Evolutionary conservation across 1,140 invertebrate species (phyloP).

Genomic region (Zaprionus nigranus): DNA sequence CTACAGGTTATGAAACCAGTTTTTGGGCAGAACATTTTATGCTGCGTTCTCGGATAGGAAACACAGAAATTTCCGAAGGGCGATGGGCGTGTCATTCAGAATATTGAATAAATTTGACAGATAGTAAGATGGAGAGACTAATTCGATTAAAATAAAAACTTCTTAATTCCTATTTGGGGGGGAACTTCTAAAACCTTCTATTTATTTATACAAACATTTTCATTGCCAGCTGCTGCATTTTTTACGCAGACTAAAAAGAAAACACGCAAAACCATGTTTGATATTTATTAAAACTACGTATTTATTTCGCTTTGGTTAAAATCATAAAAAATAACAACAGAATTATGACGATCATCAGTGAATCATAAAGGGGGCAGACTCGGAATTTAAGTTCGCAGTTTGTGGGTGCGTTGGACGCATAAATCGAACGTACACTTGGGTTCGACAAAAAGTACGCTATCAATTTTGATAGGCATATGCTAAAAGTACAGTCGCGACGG

Average conservation of each 20-base stretch:
- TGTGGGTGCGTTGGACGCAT: conserved; percentile 54
- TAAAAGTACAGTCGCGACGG: conserved; percentile 25
- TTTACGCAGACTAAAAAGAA: neutral
- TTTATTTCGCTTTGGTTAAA: conserved; percentile 26
- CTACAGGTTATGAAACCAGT: too few relatives aligned
- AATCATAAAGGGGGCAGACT: conserved; percentile 5
- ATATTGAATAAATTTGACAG: too few relatives aligned
- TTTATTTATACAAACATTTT: neutral
- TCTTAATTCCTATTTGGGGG: too few relatives aligned
- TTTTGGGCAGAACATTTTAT: too few relatives aligned
- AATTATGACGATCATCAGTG: conserved; percentile 10
- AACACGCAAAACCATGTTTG: too few relatives aligned
- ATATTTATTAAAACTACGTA: conserved; percentile 12
- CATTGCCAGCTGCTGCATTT: neutral
- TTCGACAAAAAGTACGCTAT: conserved; percentile 43
- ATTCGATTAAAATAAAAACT: too few relatives aligned
- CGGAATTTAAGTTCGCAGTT: conserved; percentile 43
- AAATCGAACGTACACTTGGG: conserved; percentile 21
- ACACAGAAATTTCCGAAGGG: too few relatives aligned
- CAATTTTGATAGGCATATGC: conserved; percentile 72
- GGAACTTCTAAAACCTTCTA: neutral
- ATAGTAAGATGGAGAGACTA: too few relatives aligned
- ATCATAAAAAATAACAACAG: conserved; percentile 52
- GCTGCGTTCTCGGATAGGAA: too few relatives aligned
- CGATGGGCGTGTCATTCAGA: too few relatives aligned